Evolutionary conservation across 2,888 invertebrate species (phyloP), one percentile per base, ranked within the genome.

Genomic region (Empis stercorea): DNA sequence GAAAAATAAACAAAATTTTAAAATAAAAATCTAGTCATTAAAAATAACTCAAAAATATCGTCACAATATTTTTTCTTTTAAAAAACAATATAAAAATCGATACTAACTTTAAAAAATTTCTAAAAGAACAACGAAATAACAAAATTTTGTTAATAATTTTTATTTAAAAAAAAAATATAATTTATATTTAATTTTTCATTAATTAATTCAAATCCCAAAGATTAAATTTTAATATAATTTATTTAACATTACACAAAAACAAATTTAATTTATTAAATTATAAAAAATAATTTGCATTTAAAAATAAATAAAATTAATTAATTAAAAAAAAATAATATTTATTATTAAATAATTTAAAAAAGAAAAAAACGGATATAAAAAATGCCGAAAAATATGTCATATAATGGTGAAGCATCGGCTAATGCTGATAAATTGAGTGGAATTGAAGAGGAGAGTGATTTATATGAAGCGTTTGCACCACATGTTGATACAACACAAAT

Each of bases 401-500:
- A 62, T 53, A 63, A 61, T 59, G 68, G 69, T 50, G 64, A 59
- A 48, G 57, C 68, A 49, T 63, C 66, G 60, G 62, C 64, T 47
- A 66, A 65, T 57, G 75, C 78, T 71, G 81, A 79, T 62, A 81
- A 81, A 77, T 73, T 83, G 73, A 80, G 82, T 57, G 80, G 79
- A 58, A 77, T 81, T 68, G 81, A 81, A 72, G 83, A 83, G 71
- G 81, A 82, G 71, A 76, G 78, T 55, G 84, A 84, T 68, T 73
- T 81, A 60, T 81, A 83, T 60, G 84, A 84, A 71, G 83, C 81
- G 49, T 88, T 84, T 68, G 84, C 86, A 53, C 80, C 84, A 49
- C 82, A 87, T 68, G 87, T 88, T 54, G 87, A 87, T 68, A 79
- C 83, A 46, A 78, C 80, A 53, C 84, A 84, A 59, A 84, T 87